Evolutionary conservation across 37 sponge, comb jelly and placozoan genomes (phyloP), one percentile per base, ranked within the genome.

Genomic region (Spongia lamella): DNA sequence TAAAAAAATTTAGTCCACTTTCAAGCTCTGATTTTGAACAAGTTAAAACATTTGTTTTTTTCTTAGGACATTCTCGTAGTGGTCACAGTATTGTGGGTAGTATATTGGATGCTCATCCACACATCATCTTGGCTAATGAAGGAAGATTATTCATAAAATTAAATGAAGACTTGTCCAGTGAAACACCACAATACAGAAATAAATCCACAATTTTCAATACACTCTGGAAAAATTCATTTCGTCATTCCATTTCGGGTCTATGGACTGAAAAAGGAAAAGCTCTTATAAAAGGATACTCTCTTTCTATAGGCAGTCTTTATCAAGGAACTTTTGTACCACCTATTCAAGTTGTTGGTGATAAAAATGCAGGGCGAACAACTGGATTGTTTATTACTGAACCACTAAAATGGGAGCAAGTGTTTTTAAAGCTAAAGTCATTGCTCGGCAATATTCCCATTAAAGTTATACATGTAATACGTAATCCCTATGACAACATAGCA

Each of bases 401-500:
- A 25, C 24, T 19, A 1, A 26, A 21, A 25, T 22, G 25, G 43
- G 64, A 32, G 16, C 47, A 66, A 27, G 49, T 15, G 40, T 16
- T 37, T 17, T 14, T 20, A 22, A 52, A 65, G 5, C 19, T 38
- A 47, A 27, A 37, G 29, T 39, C n/a, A 19, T 34, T 69, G 9
- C 52, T 38, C 25, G n/a, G 31, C 24, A n/a, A n/a, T n/a, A n/a
- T n/a, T n/a, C 49, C 60, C 16, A 3, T 69, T 6, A 19, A 51
- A 5, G 61, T 31, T 13, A 70, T 80, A 17, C 81, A 80, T 65
- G 81, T 80, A 13, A 71, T 80, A 17, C 57, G 81, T 26, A 80
- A 80, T 35, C 81, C 81, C 33, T 80, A 61, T 58, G 81, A 80
- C 36, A 71, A 70, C 27, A 80, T 80, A n/a, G 54, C 81, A 34